Base-by-base conservation (phyloP, 2,888 invertebrate genomes). In the Mesopsocus fuscifrons region DNA sequence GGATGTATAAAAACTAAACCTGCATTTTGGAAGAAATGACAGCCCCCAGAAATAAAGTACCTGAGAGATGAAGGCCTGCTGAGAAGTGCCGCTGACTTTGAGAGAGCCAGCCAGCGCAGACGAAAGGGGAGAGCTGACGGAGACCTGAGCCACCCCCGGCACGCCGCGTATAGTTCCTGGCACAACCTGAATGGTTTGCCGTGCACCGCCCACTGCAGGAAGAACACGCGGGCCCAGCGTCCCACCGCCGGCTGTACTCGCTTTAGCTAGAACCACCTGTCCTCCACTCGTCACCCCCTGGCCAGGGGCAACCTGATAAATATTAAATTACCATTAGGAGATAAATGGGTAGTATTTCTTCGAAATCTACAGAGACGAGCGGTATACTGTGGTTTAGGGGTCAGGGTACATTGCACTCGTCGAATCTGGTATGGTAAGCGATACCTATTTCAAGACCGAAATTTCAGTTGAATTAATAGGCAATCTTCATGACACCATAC, bases 191-290 rank as follows among this genome's bases (percentile, higher is more conserved):
- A 72, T 71, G 1, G 71, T 68, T 61, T 63, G 76, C 59, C 70
- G 76, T 52, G 60, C 62, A 45, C 60, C 67, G 3, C 59, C 54
- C 42, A 71, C 69, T 1, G 75, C 73, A 2, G 77, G 77, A 50
- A 77, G 75, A 2, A 77, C 73, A 21, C 77, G 64, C 0, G 72
- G 67, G 16, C 71, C 67, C 38, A 71, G 64, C 0, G 66, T 33
- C 33, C 48, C 45, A 15, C 49, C 44, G 23, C 51, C 42, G 16
- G 50, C 45, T 9, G 46, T 44, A 43, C 49, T 49, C 35, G 49
- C 47, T 5, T 49, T 44, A 2, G 45, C 48, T 26, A 50, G 66
- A 8, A 59, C 57, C 3, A 56, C 53, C 2, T 59, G 54, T 4
- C 46, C 46, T 34, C 47, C 47, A 23, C 42, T 42, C 22, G 45